Evolutionary conservation across 2,888 invertebrate genomes (phyloP).

Genomic region (Altica lythri): DNA sequence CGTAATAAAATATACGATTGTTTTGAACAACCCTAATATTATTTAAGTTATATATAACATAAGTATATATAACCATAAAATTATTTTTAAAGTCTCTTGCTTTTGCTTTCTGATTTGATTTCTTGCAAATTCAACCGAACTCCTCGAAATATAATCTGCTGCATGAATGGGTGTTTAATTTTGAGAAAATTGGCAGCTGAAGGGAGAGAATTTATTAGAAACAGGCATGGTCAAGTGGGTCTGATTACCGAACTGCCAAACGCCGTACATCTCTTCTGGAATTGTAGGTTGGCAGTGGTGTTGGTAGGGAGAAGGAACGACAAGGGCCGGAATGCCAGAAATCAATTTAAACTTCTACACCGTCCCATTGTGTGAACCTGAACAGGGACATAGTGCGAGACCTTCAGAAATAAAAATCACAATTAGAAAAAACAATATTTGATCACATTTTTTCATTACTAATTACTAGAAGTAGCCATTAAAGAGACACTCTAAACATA

Average conservation of each 20-base stretch:
- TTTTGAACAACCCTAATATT: too few species aligned
- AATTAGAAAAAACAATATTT: too few species aligned
- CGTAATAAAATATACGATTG: too few species aligned
- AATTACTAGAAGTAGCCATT: too few species aligned
- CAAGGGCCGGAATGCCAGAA: conserved; percentile 51
- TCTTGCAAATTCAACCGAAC: not conserved
- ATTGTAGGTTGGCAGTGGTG: conserved; percentile 37
- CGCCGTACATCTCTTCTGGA: conserved; percentile 36
- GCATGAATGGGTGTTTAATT: conserved; percentile 34
- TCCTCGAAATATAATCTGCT: conserved; percentile 13
- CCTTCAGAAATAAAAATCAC: not conserved
- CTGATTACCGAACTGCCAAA: conserved; percentile 53
- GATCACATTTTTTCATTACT: too few species aligned
- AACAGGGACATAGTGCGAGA: conserved; percentile 9
- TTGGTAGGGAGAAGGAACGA: conserved; percentile 28
- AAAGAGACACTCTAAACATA: too few species aligned
- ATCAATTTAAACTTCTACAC: conserved; percentile 52
- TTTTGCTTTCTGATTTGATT: conserved; percentile 6
- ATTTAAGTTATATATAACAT: too few species aligned
- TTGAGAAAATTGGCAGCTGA: conserved; percentile 35
- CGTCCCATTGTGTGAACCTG: conserved; percentile 43
- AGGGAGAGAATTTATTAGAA: conserved; percentile 39
- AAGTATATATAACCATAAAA: not conserved
- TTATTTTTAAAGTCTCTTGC: not conserved
- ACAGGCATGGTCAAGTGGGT: conserved; percentile 50